Base-by-base conservation (phyloP, 1,140 invertebrate genomes). In the Papilio helenus region DNA sequence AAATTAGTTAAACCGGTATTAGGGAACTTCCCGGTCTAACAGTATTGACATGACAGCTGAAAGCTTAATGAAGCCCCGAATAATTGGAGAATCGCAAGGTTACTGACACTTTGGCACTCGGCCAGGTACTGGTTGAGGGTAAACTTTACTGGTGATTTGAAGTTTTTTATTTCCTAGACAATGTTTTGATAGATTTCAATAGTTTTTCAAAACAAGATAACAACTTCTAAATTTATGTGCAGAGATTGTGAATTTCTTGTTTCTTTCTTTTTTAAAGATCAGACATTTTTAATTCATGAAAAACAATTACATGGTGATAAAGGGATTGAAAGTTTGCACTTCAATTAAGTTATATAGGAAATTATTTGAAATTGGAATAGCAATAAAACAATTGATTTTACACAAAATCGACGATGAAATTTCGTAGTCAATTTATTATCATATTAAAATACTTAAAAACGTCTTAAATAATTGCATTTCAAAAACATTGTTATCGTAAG, bases 61-160 rank as follows among this genome's bases (percentile, higher is more conserved):
- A 29, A 26, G 61, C 23, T 68, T 68, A 68, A 68, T 68, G 61
- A 68, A 68, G 61, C 26, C 16, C 61, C 61, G 61, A 68, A 68
- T 68, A 68, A 68, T 68, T 68, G 61, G 61, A 29, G 61, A 68
- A 29, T 68, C 61, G 61, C 61, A 68, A 68, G 61, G 61, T 68
- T 68, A 68, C 61, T 68, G 61, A 68, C 61, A 68, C 61, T 26
- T 61, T 68, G 61, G 61, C 61, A 68, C 61, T 16, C 26, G 12
- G 61, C 61, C 61, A 68, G 61, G 61, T 68, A 29, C 26, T 29
- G 2, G 26, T 68, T 16, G 18, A 16, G 61, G 26, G 29, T 68
- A 68, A 68, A 68, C 26, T 68, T 68, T 29, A 29, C 14, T 18
- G 14, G 26, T 29, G 14, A 68, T 68, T 68, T 61, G 58, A 61